Evolutionary conservation across 2,797 vertebrate species (phyloP).

Genomic region (Acanthurus tractus): DNA sequence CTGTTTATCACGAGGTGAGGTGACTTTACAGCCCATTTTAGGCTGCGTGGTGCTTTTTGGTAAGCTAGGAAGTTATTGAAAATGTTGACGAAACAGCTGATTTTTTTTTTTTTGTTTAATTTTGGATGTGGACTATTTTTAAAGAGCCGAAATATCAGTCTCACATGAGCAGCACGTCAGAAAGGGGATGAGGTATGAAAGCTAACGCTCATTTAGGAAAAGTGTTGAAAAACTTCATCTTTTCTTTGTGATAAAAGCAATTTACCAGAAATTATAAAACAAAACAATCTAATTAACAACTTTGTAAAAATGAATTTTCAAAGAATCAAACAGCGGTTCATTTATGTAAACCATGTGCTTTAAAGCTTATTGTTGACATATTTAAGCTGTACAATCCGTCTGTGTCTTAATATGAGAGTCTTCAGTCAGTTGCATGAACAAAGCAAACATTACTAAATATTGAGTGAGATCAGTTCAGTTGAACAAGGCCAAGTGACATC

Average conservation of each 20-base stretch:
- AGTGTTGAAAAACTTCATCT: not conserved
- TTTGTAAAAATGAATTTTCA: not conserved
- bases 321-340: not conserved
- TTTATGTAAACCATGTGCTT: not conserved
- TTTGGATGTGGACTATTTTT: conserved; percentile 4
- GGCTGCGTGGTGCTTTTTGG: not conserved
- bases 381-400: not conserved
- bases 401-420: not conserved
- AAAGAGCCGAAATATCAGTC: not conserved
- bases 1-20: conserved; percentile 26
- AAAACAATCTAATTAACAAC: not conserved
- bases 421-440: not conserved
- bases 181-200: not conserved
- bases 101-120: not conserved
- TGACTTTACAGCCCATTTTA: not conserved
- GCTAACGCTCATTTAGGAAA: not conserved
- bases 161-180: not conserved
- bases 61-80: not conserved
- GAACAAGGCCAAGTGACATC: not conserved
- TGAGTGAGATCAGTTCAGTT: not conserved
- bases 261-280: not conserved
- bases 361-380: not conserved
- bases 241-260: not conserved
- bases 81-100: not conserved
- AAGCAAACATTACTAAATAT: not conserved